phyloP scores from a whole-genome alignment of 2,113 vertebrate species.

The Poeciliopsis retropinna region DNA sequence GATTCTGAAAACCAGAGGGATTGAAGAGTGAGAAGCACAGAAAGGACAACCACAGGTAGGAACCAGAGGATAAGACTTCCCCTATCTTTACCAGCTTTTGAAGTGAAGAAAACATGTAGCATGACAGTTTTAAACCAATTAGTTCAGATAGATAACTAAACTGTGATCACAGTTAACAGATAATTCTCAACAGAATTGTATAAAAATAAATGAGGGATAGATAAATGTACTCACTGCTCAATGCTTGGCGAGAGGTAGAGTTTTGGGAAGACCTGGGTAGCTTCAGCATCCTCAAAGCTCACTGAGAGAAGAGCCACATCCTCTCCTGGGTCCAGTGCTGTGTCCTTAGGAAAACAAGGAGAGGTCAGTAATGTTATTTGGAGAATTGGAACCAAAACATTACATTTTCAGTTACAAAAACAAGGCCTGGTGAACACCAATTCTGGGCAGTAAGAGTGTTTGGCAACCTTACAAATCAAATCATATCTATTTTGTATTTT shows the following conservation, averaged over 20 bases:
- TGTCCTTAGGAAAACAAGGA: slow-evolving; percentile 82
- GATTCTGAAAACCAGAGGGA: slow-evolving; percentile 8
- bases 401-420: background rate
- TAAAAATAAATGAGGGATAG: background rate
- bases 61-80: background rate
- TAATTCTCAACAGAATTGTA: too few species aligned
- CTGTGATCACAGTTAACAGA: background rate
- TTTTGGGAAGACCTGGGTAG: slow-evolving; percentile 96
- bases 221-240: slow-evolving; percentile 89
- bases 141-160: background rate
- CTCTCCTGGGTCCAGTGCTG: slow-evolving; percentile 94
- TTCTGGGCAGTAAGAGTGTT: too few species aligned
- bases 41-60: background rate
- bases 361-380: background rate
- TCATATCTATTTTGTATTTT: too few species aligned
- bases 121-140: background rate
- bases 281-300: slow-evolving; percentile 98
- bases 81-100: background rate
- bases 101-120: background rate
- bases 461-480: too few species aligned
- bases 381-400: background rate
- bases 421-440: too few species aligned
- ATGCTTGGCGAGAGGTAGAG: slow-evolving; percentile 96
- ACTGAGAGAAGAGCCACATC: slow-evolving; percentile 95
- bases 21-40: background rate